These are phyloP conservation scores for Trogon melanurus DNA, from an alignment of 2,113 vertebrate species.

Conservation along the genomic window DNA sequence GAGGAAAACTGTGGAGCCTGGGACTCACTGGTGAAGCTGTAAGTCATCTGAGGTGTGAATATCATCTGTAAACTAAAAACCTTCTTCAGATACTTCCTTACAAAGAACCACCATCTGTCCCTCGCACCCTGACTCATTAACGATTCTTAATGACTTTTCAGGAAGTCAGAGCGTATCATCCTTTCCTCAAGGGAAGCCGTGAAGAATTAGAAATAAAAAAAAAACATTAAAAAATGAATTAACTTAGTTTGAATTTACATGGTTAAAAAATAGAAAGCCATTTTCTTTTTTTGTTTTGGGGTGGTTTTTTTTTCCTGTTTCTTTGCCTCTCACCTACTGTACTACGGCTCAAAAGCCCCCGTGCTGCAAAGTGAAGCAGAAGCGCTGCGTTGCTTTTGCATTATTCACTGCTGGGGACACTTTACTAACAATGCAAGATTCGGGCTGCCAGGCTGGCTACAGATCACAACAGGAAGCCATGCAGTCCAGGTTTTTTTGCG, in stretches of 20 bases:
- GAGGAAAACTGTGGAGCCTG: neutral
- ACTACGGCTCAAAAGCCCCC: neutral
- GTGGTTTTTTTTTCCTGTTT: no score
- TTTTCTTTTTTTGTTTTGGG: no score
- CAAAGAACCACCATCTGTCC: neutral
- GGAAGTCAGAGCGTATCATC: neutral
- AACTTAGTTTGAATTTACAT: neutral
- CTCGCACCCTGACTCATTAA: neutral
- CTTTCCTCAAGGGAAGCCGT: neutral
- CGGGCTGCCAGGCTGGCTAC: slow-evolving; percentile 26
- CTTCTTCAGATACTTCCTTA: neutral
- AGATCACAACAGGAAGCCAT: slow-evolving; percentile 39
- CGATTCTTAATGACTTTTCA: neutral
- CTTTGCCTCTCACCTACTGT: neutral
- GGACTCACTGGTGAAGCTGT: neutral
- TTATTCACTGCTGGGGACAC: neutral
- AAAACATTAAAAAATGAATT: neutral
- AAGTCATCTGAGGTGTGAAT: neutral
- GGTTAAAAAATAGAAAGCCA: neutral
- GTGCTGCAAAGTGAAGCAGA: neutral
- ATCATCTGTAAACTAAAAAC: neutral
- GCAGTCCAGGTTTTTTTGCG: neutral
- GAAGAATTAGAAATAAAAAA: neutral
- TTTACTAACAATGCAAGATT: neutral
- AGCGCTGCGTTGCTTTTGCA: neutral